phyloP scores from a whole-genome alignment of 2,888 invertebrate genomes.

The Melanchra persicariae region DNA sequence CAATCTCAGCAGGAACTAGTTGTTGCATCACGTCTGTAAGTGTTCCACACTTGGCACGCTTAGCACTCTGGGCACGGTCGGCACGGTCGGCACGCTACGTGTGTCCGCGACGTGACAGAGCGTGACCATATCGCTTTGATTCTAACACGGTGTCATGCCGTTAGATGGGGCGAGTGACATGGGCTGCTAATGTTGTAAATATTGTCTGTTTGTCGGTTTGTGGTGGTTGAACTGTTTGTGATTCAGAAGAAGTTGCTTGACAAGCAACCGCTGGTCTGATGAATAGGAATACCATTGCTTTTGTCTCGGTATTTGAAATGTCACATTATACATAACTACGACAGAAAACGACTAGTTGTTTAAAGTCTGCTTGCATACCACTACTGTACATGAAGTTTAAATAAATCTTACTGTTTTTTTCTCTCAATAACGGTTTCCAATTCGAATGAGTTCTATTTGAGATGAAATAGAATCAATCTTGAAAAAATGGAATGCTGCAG shows the following conservation, averaged over 20 bases:
- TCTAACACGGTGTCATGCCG: slow-evolving; percentile 33
- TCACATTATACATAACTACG: too few relatives aligned
- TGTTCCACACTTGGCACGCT: slow-evolving; percentile 7
- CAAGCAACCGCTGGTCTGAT: too few relatives aligned
- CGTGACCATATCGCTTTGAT: slow-evolving; percentile 47
- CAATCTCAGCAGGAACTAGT: slow-evolving; percentile 33
- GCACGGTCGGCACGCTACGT: slow-evolving; percentile 40
- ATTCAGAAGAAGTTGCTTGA: too few relatives aligned
- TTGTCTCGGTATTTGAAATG: too few relatives aligned
- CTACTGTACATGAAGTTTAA: background rate
- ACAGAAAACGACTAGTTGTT: too few relatives aligned
- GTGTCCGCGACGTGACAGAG: slow-evolving; percentile 35
- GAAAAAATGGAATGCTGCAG: too few relatives aligned
- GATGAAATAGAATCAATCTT: too few relatives aligned
- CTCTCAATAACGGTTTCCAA: too few relatives aligned
- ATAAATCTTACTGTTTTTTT: too few relatives aligned
- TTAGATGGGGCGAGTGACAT: slow-evolving; percentile 9
- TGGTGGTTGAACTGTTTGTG: background rate
- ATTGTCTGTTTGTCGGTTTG: background rate
- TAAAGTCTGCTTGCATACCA: too few relatives aligned
- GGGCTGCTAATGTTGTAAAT: background rate
- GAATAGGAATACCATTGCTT: too few relatives aligned
- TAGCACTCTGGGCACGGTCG: slow-evolving; percentile 20
- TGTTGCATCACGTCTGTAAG: slow-evolving; percentile 24
- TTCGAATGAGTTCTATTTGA: too few relatives aligned